A percentile compares a stretch with the other conserved stretches of the same genome.
Evolutionary conservation across 2,888 invertebrate species (phyloP).

Genomic region (Cataglyphis rosenhaueri): DNA sequence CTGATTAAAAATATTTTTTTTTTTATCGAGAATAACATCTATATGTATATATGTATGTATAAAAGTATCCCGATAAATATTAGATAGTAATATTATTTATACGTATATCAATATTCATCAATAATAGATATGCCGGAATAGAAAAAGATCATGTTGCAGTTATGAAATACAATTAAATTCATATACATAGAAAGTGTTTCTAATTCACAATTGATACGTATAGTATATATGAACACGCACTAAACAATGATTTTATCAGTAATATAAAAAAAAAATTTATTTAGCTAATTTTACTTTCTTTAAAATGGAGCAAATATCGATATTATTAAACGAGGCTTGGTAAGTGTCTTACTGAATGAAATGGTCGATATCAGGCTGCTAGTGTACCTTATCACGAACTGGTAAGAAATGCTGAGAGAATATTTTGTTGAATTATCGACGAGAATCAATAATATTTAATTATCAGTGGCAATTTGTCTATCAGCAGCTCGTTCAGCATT

Average conservation of each 20-base stretch:
- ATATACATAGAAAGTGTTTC: neutral
- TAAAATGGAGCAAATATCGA: neutral
- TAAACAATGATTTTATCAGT: neutral
- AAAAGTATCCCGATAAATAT: no score
- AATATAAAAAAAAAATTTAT: neutral
- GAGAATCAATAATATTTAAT: neutral
- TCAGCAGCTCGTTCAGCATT: neutral
- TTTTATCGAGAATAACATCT: neutral
- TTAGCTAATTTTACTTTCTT: neutral
- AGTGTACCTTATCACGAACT: neutral
- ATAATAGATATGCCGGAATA: no score
- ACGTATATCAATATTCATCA: no score
- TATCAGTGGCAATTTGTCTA: neutral
- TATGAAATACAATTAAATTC: no score
- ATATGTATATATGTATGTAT: neutral
- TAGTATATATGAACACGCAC: neutral
- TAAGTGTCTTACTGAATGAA: neutral
- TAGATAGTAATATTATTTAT: no score
- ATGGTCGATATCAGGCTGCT: neutral
- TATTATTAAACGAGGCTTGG: neutral
- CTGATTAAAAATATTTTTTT: neutral
- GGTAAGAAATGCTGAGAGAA: neutral
- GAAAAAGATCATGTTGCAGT: no score
- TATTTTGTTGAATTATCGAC: constrained; percentile 1
- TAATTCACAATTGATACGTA: neutral